These are phyloP conservation scores for Heliothis subflexa DNA, from an alignment of 1,140 invertebrate species.

Conservation along the genomic window DNA sequence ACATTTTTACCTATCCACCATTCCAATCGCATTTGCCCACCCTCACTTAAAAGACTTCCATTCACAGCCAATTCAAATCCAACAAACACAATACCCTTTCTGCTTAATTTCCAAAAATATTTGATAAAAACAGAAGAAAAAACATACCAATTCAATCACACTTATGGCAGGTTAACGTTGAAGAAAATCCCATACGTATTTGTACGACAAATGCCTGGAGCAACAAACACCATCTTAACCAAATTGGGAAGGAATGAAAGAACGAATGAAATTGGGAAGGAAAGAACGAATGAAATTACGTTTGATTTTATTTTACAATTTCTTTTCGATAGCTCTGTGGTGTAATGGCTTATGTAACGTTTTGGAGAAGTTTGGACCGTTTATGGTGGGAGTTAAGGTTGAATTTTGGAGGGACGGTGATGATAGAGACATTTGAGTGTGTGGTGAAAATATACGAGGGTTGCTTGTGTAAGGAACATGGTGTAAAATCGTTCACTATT, in stretches of 20 bases:
- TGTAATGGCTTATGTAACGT: slow-evolving; percentile 5
- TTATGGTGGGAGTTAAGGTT: neutral
- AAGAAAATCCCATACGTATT: slow-evolving; percentile 54
- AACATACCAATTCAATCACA: slow-evolving; percentile 68
- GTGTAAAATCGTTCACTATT: neutral
- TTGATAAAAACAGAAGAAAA: slow-evolving; percentile 39
- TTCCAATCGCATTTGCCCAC: neutral
- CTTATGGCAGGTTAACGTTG: slow-evolving; percentile 59
- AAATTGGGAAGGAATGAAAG: slow-evolving; percentile 67
- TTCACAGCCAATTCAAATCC: neutral
- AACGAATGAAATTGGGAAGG: slow-evolving; percentile 67
- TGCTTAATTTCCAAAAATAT: slow-evolving; percentile 38
- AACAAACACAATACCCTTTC: neutral
- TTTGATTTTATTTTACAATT: slow-evolving; percentile 81
- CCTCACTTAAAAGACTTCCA: slow-evolving; percentile 11
- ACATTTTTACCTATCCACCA: neutral
- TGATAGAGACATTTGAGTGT: neutral
- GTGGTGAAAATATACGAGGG: slow-evolving; percentile 10
- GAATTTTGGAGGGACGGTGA: neutral
- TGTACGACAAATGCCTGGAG: slow-evolving; percentile 1
- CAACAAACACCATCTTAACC: slow-evolving; percentile 39
- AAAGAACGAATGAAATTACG: slow-evolving; percentile 60
- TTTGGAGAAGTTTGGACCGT: neutral
- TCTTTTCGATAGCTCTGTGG: slow-evolving; percentile 61
- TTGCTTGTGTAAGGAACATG: neutral